Conservation (phyloP, 2,113 vertebrate genomes). For the Rhizomys pruinosus region DNA sequence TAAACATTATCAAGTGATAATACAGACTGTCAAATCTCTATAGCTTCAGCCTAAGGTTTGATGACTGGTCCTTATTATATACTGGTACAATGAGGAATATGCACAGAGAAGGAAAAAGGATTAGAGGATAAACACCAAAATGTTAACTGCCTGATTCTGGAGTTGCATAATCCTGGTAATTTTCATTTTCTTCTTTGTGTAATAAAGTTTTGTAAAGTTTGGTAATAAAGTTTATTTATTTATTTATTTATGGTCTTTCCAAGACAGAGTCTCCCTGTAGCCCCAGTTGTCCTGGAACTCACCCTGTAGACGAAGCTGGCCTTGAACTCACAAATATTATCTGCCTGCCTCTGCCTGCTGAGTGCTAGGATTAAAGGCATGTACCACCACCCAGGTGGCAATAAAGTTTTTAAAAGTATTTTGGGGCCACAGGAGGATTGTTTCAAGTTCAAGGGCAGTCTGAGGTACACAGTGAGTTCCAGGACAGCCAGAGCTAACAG, state of each 20-base stretch:
- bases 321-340: no score
- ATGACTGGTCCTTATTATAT: background rate
- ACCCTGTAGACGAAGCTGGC: no score
- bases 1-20: background rate
- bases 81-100: background rate
- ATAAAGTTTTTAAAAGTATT: background rate
- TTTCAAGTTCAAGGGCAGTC: background rate
- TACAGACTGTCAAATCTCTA: background rate
- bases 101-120: background rate
- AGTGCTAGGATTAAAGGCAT: no score
- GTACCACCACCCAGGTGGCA: no score
- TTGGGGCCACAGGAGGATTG: background rate
- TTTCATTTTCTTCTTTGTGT: slow-evolving; percentile 33
- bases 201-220: background rate
- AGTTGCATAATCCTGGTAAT: background rate
- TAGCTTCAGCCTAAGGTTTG: background rate
- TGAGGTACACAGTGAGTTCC: background rate
- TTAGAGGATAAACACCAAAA: slow-evolving; percentile 17
- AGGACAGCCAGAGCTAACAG: background rate
- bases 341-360: no score
- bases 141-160: background rate
- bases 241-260: no score
- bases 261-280: no score
- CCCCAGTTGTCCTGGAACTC: no score
- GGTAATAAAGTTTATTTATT: slow-evolving; percentile 10